Base-by-base conservation (phyloP, 2,797 vertebrate species). In the Knipowitschia caucasica region DNA sequence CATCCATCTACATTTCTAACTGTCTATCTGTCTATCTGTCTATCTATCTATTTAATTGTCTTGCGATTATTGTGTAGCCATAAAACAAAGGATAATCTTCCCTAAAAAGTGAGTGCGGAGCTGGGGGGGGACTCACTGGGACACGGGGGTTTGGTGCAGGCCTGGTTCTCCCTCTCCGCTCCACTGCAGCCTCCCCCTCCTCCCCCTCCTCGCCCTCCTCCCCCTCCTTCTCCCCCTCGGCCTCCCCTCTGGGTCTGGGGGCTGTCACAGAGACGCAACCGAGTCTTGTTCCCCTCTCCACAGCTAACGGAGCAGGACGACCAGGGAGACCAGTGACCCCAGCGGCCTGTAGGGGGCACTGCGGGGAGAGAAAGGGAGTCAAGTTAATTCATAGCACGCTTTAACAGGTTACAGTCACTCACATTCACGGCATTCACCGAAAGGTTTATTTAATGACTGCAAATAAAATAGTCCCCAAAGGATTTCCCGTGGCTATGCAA, bases 251-350 rank as follows among this genome's bases (percentile, higher is more conserved):
- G 93, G 0, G 94, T 92, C 11, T 94, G 80, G 0, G 95, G 94
- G 1, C 93, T 92, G 73, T 95, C 95, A 84, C 96, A 99, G 66
- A 97, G 93, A 3, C 93, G 94, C 14, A 99, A 92, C 5, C 93
- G 93, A 0, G 94, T 95, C 77, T 92, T 83, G 29, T 91, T 84
- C 33, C 96, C 95, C 0, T 85, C 65, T 4, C 95, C 96, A 15
- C 96, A 99, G n/a, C 94, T 94, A 30, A 93, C 91, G 0, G 96
- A 95, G 60, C 96, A 99, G 0, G 93, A 87, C 1, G 96, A 98
- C 96, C 96, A 99, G 0, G 96, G 96, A 0, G 96, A 98, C 96
- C 96, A 99, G 53, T 93, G 89, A 56, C 96, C 95, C 96, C 96
- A 99, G 56, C 90, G 94, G 17, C 95, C 94, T 0, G 94, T 84